Conservation (phyloP, 2,797 vertebrate genomes). For the Myoxocephalus aenaeus region DNA sequence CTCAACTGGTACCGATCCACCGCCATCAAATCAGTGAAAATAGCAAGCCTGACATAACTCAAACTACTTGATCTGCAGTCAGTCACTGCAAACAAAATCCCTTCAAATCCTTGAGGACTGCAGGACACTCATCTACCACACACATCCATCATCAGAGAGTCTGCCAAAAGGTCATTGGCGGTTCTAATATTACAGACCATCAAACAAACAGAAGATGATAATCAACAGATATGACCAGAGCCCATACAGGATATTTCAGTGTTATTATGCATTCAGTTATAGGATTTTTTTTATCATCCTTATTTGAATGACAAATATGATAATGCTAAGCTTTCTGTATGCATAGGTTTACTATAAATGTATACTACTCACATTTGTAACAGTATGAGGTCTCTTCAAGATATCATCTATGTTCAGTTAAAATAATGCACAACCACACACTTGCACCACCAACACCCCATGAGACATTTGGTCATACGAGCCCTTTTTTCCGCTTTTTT, state of each 20-base stretch:
- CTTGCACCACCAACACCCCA: conserved; percentile 69
- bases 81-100: conserved; percentile 60
- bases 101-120: conserved; percentile 61
- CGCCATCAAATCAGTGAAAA: conserved; percentile 50
- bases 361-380: conserved; percentile 19
- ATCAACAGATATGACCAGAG: conserved; percentile 25
- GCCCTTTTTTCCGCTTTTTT: conserved; percentile 4
- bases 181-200: conserved; percentile 38
- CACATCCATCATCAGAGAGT: conserved; percentile 61
- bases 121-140: conserved; percentile 48
- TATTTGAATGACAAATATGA: conserved; percentile 11
- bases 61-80: conserved; percentile 62
- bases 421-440: conserved; percentile 55
- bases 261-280: not conserved
- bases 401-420: conserved; percentile 24
- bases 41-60: conserved; percentile 54
- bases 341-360: not conserved
- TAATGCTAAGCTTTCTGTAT: not conserved
- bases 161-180: conserved; percentile 55
- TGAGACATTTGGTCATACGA: conserved; percentile 73
- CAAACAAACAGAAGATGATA: conserved; percentile 22
- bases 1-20: conserved; percentile 45
- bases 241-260: not conserved
- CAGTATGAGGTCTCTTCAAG: not conserved
- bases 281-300: not conserved